Conservation (phyloP, 2,888 invertebrate species). For the Dasysyrphus tricinctus region DNA sequence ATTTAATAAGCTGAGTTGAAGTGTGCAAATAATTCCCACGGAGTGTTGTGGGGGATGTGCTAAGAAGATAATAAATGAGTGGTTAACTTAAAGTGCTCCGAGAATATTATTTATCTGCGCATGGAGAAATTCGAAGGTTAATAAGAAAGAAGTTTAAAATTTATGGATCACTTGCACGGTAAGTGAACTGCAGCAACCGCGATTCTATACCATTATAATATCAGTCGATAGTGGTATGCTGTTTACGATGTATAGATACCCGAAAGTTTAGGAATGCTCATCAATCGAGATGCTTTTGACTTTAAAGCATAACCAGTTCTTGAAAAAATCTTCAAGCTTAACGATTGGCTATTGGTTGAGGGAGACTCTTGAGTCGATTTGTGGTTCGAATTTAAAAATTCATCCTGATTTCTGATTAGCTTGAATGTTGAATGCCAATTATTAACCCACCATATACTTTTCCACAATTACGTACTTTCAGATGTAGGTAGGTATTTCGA, state of each 20-base stretch:
- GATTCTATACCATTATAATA: neutral
- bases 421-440: constrained; percentile 4
- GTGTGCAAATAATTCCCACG: constrained; percentile 57
- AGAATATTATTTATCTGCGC: constrained; percentile 36
- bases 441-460: neutral
- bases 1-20: constrained; percentile 32
- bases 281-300: constrained; percentile 67
- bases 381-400: neutral
- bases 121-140: constrained; percentile 49
- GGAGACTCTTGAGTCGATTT: neutral
- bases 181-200: constrained; percentile 44
- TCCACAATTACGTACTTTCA: neutral
- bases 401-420: constrained; percentile 1
- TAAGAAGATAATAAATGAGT: constrained; percentile 40
- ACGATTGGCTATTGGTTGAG: constrained; percentile 49
- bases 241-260: constrained; percentile 30
- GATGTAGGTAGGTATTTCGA: neutral
- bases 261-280: constrained; percentile 68
- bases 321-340: constrained; percentile 55
- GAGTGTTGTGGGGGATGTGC: constrained; percentile 36
- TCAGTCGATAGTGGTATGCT: constrained; percentile 5
- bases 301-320: constrained; percentile 71
- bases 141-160: constrained; percentile 49
- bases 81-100: constrained; percentile 46
- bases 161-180: constrained; percentile 64